These are phyloP conservation scores for Hypomecis atomaria DNA, from an alignment of 2,888 invertebrate species.

Conservation along the genomic window DNA sequence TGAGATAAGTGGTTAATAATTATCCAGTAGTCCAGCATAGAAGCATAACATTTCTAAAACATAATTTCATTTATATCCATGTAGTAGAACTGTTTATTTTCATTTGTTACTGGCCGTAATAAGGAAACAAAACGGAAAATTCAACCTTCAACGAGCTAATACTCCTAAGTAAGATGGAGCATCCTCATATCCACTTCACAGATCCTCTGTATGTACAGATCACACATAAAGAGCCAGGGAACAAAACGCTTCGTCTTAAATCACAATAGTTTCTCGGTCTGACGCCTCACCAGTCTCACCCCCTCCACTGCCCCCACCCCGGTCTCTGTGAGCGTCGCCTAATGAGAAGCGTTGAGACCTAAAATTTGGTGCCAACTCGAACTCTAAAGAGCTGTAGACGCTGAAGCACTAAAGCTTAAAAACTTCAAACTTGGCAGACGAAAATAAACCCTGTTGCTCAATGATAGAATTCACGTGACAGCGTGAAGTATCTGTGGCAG, in stretches of 20 bases:
- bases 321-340: conserved; percentile 63
- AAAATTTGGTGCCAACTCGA: conserved; percentile 83
- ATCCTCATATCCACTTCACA: conserved; percentile 42
- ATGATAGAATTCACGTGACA: conserved; percentile 45
- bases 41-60: background rate
- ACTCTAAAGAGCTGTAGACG: conserved; percentile 72
- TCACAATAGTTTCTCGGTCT: conserved; percentile 66
- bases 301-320: conserved; percentile 39
- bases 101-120: conserved; percentile 6
- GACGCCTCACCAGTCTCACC: conserved; percentile 43
- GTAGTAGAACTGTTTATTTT: background rate
- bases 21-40: too few relatives aligned
- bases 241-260: conserved; percentile 73
- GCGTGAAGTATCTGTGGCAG: conserved; percentile 47
- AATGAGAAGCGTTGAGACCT: conserved; percentile 81
- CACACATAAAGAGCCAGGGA: conserved; percentile 57
- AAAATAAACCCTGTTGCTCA: conserved; percentile 50
- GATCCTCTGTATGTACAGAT: conserved; percentile 43
- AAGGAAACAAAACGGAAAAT: conserved; percentile 18
- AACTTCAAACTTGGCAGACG: conserved; percentile 33
- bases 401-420: conserved; percentile 46
- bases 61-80: conserved; percentile 1
- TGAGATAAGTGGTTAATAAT: too few relatives aligned
- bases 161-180: conserved; percentile 59
- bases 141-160: conserved; percentile 50